phyloP scores from a whole-genome alignment of 1,140 invertebrate genomes.

The Piezodorus guildinii region DNA sequence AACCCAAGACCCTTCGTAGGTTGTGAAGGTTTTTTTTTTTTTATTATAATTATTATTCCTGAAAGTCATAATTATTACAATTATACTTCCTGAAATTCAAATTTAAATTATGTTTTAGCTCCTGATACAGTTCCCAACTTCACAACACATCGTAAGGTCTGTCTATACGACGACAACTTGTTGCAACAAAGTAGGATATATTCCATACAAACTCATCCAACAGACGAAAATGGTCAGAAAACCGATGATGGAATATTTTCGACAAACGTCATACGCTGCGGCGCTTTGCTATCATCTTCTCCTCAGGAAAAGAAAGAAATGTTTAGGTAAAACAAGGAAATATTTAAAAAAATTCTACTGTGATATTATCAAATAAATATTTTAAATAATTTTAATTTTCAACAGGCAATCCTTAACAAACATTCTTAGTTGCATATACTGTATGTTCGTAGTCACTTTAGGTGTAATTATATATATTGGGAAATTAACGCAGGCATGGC shows the following conservation, averaged over 20 bases:
- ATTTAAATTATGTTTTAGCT: conserved; percentile 5
- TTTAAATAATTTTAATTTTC: background rate
- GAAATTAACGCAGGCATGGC: conserved; percentile 41
- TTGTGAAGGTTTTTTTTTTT: too few relatives aligned
- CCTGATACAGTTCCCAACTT: conserved; percentile 5
- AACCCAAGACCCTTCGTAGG: too few relatives aligned
- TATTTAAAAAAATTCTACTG: too few relatives aligned
- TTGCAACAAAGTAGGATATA: conserved; percentile 9
- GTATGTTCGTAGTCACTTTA: conserved; percentile 49
- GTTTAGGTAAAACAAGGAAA: conserved; percentile 30
- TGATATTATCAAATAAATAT: too few relatives aligned
- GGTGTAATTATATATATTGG: conserved; percentile 49
- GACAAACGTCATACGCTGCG: conserved; percentile 9
- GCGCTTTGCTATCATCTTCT: conserved; percentile 26
- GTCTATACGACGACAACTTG: conserved; percentile 19
- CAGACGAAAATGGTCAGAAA: conserved; percentile 3
- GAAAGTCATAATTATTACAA: too few relatives aligned
- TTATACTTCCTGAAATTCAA: too few relatives aligned
- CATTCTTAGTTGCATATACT: conserved; percentile 50
- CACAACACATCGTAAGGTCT: conserved; percentile 13
- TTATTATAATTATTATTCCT: too few relatives aligned
- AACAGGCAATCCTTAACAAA: conserved; percentile 43
- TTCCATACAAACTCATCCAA: background rate
- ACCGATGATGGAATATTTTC: conserved; percentile 11
- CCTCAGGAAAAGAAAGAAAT: conserved; percentile 31